Evolutionary conservation across 2,888 invertebrate species (phyloP), one percentile per base, ranked within the genome.

Genomic region (Autographa gamma): DNA sequence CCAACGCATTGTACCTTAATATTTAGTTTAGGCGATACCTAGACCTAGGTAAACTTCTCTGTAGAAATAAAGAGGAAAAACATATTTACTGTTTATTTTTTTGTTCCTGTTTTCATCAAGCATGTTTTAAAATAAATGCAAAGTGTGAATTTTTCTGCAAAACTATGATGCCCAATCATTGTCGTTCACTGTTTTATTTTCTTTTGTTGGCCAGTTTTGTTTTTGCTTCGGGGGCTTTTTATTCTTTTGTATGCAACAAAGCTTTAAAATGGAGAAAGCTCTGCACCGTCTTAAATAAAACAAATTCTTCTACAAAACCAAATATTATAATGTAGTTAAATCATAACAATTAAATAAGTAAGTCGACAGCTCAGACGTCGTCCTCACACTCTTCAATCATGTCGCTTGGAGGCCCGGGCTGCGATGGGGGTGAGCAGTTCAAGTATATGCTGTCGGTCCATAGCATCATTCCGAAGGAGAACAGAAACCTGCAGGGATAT

Each of bases 391-490:
- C 93, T 32, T 91, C 93, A 0, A 91, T 89, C 90, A 91, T 89
- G 75, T 95, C 95, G 76, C 91, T 92, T 9, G 94, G 95, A 1
- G 95, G 94, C 4, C 88, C 92, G 0, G 95, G 95, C 67, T 90
- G 88, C 18, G 76, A 76, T 0, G 95, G 95, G 25, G 94, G 93
- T 0, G 79, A 71, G 82, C 87, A 93, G 81, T 93, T 93, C 34
- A 93, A 66, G 73, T 74, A 91, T 8, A 93, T 61, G 69, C 93
- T 92, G 2, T 89, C 89, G 0, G 94, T 93, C 69, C 89, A 91
- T 32, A 94, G 60, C 82, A 89, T 80, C 90, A 93, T 77, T 3
- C 82, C 85, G 0, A 92, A 70, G 0, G 94, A 93, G 68, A 94
- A 92, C 5, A 88, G 0, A 71, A 84, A 94, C 94, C 95, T 95